Conservation (phyloP, 2,888 invertebrate species). For the Mayetiola destructor region DNA sequence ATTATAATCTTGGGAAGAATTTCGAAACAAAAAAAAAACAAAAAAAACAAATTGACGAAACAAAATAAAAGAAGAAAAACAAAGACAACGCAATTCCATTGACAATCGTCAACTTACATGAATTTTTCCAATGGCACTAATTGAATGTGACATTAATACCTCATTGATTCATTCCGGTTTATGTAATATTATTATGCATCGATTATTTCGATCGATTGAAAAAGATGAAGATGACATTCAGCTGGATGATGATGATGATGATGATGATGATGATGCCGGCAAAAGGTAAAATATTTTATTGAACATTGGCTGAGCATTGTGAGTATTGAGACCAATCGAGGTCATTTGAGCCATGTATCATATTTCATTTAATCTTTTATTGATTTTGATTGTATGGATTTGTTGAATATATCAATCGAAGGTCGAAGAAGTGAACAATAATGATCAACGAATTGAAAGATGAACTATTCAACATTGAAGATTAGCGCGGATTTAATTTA, state of each 20-base stretch:
- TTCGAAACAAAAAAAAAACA: too few species aligned
- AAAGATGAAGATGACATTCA: too few species aligned
- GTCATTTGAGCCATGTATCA: not conserved
- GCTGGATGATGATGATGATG: not conserved
- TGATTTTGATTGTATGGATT: not conserved
- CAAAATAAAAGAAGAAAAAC: too few species aligned
- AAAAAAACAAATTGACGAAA: too few species aligned
- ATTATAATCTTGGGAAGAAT: too few species aligned
- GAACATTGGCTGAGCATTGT: too few species aligned
- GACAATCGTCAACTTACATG: not conserved
- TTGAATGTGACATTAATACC: slow-evolving; percentile 10
- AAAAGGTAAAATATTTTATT: not conserved
- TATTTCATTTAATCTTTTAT: not conserved
- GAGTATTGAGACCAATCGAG: too few species aligned
- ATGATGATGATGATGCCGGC: not conserved
- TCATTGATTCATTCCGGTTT: slow-evolving; percentile 1
- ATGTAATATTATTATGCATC: not conserved
- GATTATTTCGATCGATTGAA: not conserved
- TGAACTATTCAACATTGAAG: too few species aligned
- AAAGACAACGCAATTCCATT: not conserved
- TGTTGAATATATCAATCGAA: too few species aligned
- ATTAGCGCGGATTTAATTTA: too few species aligned
- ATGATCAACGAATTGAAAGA: too few species aligned
- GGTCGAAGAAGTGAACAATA: too few species aligned
- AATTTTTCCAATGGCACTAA: not conserved